Evolutionary conservation across 2,888 invertebrate species (phyloP), one percentile per base, ranked within the genome.

Genomic region (Melanotus villosus): DNA sequence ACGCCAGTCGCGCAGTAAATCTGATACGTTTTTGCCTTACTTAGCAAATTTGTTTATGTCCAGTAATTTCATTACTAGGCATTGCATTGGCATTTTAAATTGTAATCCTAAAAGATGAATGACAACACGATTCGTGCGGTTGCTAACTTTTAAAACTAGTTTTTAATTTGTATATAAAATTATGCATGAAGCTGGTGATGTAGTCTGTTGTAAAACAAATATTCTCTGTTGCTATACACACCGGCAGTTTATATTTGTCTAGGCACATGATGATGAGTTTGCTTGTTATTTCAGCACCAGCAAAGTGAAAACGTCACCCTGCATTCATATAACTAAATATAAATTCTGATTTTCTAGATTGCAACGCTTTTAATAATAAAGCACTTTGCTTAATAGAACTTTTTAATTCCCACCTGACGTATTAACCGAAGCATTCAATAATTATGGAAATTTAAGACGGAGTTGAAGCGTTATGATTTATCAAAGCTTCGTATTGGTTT

Each of bases 241-340:
- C n/a, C 32, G 43, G 43, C 23, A 54, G 43, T 21, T n/a, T 52
- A 52, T 41, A 26, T 52, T n/a, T n/a, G n/a, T n/a, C n/a, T n/a
- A n/a, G n/a, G n/a, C n/a, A n/a, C 52, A 63, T 63, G 63, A 63
- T 54, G 64, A 64, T 45, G 56, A 54, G 56, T 43, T 45, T 45
- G 64, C 56, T 19, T 63, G 54, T 64, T 64, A 56, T 64, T 56
- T 64, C 64, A 32, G 56, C 54, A 56, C 32, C 54, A 14, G 64
- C 56, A 21, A 56, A 64, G 56, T 64, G 56, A 64, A 64, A 64
- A 64, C 56, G 64, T 56, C 54, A 56, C 41, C 64, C 54, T 45
- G 26, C 54, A 43, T 56, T 64, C 45, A 14, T 56, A 56, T 64
- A 64, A 64, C 56, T 64, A 64, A 64, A 64, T 56, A 34, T 56